Percentiles rank a stretch among this genome's conserved stretches.
These are phyloP conservation scores for Etheostoma perlongum DNA, from an alignment of 2,797 vertebrate genomes.

Conservation along the genomic window DNA sequence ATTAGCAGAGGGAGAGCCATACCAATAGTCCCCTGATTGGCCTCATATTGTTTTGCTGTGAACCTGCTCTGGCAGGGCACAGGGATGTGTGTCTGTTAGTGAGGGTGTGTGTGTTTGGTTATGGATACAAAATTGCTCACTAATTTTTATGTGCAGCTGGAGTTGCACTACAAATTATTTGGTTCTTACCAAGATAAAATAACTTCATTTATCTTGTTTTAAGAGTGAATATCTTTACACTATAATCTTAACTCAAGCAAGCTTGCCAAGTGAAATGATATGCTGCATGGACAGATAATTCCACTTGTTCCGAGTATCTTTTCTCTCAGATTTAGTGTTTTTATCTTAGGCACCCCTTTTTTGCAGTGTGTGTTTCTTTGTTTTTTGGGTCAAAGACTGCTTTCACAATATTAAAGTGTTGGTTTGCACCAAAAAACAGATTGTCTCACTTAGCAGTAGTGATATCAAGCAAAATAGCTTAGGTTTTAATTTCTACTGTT, in stretches of 20 bases:
- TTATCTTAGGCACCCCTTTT: too few relatives aligned
- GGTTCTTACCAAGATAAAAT: too few relatives aligned
- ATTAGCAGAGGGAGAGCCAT: slow-evolving; percentile 84
- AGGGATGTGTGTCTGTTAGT: slow-evolving; percentile 35
- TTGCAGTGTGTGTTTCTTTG: background rate
- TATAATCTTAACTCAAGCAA: too few relatives aligned
- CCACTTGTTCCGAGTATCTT: too few relatives aligned
- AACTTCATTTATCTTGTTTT: too few relatives aligned
- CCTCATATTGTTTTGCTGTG: slow-evolving; percentile 85
- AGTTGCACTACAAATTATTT: background rate
- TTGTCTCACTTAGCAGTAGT: background rate
- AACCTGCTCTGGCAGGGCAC: slow-evolving; percentile 73
- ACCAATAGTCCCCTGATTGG: slow-evolving; percentile 82
- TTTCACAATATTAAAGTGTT: slow-evolving; percentile 14
- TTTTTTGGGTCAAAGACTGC: slow-evolving; percentile 21
- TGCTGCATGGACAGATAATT: too few relatives aligned
- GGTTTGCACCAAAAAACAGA: slow-evolving; percentile 1
- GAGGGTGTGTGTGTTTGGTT: slow-evolving; percentile 53
- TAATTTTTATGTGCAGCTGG: slow-evolving; percentile 63
- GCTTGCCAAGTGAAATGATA: too few relatives aligned
- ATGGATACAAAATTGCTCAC: slow-evolving; percentile 61
- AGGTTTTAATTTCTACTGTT: too few relatives aligned
- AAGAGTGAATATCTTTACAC: too few relatives aligned
- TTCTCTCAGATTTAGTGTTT: too few relatives aligned
- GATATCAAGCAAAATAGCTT: background rate